These are phyloP conservation scores for Syngnathus rostellatus DNA, from an alignment of 2,797 vertebrate genomes.

Conservation along the genomic window DNA sequence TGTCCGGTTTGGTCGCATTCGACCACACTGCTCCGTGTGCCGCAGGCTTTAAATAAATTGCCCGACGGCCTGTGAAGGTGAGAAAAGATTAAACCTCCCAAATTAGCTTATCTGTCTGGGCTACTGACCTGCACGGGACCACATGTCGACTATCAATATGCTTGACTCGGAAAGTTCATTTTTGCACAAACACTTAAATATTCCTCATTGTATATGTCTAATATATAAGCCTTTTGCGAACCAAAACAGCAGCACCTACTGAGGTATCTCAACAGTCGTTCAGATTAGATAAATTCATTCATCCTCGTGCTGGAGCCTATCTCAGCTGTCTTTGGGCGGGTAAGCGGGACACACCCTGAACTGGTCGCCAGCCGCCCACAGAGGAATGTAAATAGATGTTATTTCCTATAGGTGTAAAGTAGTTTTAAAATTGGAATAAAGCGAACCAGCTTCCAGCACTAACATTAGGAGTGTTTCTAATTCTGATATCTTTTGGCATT, in stretches of 20 bases:
- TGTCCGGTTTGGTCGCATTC: neutral
- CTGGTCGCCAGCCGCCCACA: no score
- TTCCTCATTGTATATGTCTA: neutral
- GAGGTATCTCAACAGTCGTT: neutral
- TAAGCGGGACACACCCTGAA: no score
- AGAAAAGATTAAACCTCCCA: neutral
- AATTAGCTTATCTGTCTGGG: neutral
- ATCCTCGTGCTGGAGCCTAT: no score
- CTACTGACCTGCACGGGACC: neutral
- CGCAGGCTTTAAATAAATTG: neutral
- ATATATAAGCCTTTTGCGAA: neutral
- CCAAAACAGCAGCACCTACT: neutral
- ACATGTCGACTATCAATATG: neutral
- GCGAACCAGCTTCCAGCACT: neutral
- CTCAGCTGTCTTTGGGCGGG: no score
- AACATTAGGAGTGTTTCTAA: neutral
- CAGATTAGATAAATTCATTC: no score
- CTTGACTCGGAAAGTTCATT: neutral
- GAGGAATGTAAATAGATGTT: neutral
- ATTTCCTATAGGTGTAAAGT: neutral
- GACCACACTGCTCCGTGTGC: neutral
- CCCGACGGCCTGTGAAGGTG: neutral
- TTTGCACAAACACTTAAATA: neutral
- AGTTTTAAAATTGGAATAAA: neutral
- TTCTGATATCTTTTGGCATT: neutral